phyloP scores from a whole-genome alignment of 2,113 vertebrate genomes.

The Rattus rattus region DNA sequence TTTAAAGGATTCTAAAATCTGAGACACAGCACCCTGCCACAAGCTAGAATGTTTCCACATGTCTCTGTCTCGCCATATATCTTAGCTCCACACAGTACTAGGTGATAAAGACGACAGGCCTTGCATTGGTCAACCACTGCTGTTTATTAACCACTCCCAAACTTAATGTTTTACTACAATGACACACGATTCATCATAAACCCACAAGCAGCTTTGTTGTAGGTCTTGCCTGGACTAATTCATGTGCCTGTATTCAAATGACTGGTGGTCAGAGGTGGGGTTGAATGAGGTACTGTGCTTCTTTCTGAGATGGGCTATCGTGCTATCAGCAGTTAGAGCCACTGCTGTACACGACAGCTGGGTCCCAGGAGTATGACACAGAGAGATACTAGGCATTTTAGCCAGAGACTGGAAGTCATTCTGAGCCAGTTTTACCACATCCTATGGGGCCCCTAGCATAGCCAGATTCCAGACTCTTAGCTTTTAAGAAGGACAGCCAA shows the following conservation, averaged over 20 bases:
- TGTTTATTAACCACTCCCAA: not conserved
- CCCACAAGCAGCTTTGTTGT: not conserved
- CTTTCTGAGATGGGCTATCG: not conserved
- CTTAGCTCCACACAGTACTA: not conserved
- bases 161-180: not conserved
- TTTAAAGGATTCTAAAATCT: constrained; percentile 58
- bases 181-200: not conserved
- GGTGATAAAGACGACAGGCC: not conserved
- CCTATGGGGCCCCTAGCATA: not conserved
- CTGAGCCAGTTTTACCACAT: not conserved
- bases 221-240: not conserved
- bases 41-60: not conserved
- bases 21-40: not conserved
- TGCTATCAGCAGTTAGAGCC: not conserved
- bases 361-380: not conserved
- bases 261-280: not conserved
- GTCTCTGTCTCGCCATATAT: not conserved
- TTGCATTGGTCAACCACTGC: not conserved
- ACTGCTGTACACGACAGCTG: not conserved
- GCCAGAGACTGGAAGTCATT: not conserved
- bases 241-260: not conserved
- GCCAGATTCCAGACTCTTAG: not conserved
- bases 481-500: not conserved
- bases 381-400: not conserved
- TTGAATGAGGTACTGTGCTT: not conserved